Evolutionary conservation across 53 echinoderm and acorn worm genomes (phyloP).

Genomic region (Patiria pectinifera): DNA sequence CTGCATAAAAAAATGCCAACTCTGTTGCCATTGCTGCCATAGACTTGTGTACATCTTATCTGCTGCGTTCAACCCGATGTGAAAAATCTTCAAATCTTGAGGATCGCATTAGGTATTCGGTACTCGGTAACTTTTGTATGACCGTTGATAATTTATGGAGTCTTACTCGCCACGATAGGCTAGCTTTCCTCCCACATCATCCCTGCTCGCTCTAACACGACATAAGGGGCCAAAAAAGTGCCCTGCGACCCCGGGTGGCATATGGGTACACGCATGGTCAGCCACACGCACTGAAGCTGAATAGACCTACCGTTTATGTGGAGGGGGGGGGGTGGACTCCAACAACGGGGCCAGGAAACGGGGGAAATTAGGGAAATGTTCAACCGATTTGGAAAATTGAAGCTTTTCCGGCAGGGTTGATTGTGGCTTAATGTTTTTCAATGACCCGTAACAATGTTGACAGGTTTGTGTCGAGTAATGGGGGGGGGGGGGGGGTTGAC

Average conservation of each 20-base stretch:
- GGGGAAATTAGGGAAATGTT: constrained; percentile 62
- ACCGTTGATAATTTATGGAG: no score
- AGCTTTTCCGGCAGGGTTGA: constrained; percentile 50
- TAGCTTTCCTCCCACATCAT: background rate
- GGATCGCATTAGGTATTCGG: no score
- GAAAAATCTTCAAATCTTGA: no score
- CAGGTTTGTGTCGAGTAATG: constrained; percentile 12
- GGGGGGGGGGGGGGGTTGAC: background rate
- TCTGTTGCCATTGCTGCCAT: no score
- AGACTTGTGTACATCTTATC: no score
- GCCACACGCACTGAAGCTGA: background rate
- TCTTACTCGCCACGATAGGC: background rate
- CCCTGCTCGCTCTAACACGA: background rate
- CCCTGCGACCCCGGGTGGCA: background rate
- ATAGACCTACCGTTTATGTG: background rate
- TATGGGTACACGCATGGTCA: constrained; percentile 22
- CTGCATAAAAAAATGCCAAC: no score
- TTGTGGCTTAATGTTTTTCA: constrained; percentile 53
- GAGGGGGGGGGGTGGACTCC: background rate
- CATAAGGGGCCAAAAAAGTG: background rate
- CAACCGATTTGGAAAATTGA: constrained; percentile 63
- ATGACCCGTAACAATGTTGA: constrained; percentile 63
- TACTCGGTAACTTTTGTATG: no score
- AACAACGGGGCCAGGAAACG: constrained; percentile 34
- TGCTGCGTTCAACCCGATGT: no score